These are phyloP conservation scores for Spheniscus mendiculus DNA, from an alignment of 2,113 vertebrate species.

Conservation along the genomic window DNA sequence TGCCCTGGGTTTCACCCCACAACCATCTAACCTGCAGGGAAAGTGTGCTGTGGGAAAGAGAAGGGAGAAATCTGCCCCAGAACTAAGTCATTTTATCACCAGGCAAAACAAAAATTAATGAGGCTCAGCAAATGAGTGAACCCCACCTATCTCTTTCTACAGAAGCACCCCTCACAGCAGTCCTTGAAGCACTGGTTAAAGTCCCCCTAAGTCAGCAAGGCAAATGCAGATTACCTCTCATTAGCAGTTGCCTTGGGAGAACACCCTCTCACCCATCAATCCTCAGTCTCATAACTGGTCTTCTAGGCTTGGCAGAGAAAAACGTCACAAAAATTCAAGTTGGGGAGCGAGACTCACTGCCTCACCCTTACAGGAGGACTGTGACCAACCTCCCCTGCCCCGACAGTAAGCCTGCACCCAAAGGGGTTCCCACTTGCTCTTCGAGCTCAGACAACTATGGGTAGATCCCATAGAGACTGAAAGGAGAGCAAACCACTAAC, in stretches of 20 bases:
- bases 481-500: not conserved
- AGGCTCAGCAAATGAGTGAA: not conserved
- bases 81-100: not conserved
- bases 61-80: not conserved
- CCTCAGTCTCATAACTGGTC: not conserved
- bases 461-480: too few relatives aligned
- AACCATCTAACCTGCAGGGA: not conserved
- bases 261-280: not conserved
- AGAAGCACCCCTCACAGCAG: not conserved
- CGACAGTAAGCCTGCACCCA: not conserved
- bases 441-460: fast-evolving
- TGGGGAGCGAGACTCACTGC: not conserved
- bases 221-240: not conserved
- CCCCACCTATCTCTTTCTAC: not conserved
- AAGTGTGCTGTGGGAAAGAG: not conserved
- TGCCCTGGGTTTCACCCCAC: not conserved
- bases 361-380: not conserved
- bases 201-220: not conserved
- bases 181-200: not conserved
- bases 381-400: too few relatives aligned
- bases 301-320: not conserved
- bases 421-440: not conserved
- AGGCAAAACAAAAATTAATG: not conserved
- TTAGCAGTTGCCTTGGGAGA: not conserved
- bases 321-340: not conserved